phyloP scores from a whole-genome alignment of 1,140 invertebrate genomes.

The Dolichoris vasculosae region DNA sequence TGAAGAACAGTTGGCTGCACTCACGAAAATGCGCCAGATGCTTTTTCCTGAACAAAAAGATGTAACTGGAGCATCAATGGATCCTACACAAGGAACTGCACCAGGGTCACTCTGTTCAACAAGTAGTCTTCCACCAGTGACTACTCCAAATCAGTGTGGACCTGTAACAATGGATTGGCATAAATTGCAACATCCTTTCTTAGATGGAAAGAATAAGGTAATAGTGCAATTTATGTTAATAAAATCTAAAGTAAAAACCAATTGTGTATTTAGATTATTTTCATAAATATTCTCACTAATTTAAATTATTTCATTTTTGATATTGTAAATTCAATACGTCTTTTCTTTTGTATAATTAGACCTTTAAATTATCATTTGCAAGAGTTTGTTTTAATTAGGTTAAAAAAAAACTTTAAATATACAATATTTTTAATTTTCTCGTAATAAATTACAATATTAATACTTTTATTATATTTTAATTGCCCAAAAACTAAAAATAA shows the following conservation, averaged over 20 bases:
- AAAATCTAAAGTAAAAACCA: neutral
- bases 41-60: slow-evolving; percentile 87
- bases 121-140: slow-evolving; percentile 67
- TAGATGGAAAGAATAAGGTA: slow-evolving; percentile 80
- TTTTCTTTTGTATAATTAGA: too few relatives aligned
- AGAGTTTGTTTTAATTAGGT: too few relatives aligned
- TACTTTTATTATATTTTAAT: too few relatives aligned
- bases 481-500: too few relatives aligned
- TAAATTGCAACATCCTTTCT: slow-evolving; percentile 89
- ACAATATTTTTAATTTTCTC: too few relatives aligned
- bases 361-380: too few relatives aligned
- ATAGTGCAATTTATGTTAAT: neutral
- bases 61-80: slow-evolving; percentile 63
- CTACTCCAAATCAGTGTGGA: slow-evolving; percentile 75
- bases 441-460: too few relatives aligned
- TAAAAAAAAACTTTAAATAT: too few relatives aligned
- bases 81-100: slow-evolving; percentile 69
- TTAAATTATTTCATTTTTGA: too few relatives aligned
- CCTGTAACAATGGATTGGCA: slow-evolving; percentile 85
- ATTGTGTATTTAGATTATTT: too few relatives aligned
- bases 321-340: too few relatives aligned
- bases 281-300: too few relatives aligned
- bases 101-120: slow-evolving; percentile 63
- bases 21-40: slow-evolving; percentile 94
- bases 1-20: slow-evolving; percentile 92